A percentile compares a stretch with the other conserved stretches of the same genome.
These are phyloP conservation scores for Nothobranchius furzeri DNA, from an alignment of 2,113 vertebrate species.

Conservation along the genomic window DNA sequence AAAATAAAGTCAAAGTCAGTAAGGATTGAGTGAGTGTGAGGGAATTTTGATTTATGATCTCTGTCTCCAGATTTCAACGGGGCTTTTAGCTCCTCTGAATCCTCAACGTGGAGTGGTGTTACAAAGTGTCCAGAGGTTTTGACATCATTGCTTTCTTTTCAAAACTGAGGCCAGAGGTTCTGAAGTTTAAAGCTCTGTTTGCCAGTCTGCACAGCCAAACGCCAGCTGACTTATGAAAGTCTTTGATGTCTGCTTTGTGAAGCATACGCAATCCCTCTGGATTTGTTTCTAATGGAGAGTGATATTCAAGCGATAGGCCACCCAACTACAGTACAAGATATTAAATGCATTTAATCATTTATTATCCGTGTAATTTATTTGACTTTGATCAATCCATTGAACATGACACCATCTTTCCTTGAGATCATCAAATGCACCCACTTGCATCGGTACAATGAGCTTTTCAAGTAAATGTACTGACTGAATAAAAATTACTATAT, in stretches of 20 bases:
- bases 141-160: conserved; percentile 67
- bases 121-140: conserved; percentile 59
- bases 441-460: not conserved
- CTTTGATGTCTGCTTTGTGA: conserved; percentile 44
- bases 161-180: conserved; percentile 48
- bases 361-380: conserved; percentile 41
- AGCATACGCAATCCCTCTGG: conserved; percentile 2
- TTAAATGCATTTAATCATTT: conserved; percentile 39
- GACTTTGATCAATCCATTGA: conserved; percentile 29
- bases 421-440: conserved; percentile 10
- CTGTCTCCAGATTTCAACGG: conserved; percentile 38
- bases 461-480: not conserved
- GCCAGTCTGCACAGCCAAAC: conserved; percentile 44
- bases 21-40: conserved; percentile 52
- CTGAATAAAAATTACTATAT: not conserved
- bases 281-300: conserved; percentile 12
- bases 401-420: conserved; percentile 23
- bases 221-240: conserved; percentile 58
- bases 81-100: conserved; percentile 53
- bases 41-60: conserved; percentile 66
- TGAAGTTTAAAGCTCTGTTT: conserved; percentile 43
- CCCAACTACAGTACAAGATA: conserved; percentile 26
- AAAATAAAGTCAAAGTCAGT: conserved; percentile 33
- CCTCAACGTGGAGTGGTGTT: conserved; percentile 56
- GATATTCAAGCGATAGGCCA: conserved; percentile 39